phyloP scores from a whole-genome alignment of 2,888 invertebrate species.

The Drosophila leonis region DNA sequence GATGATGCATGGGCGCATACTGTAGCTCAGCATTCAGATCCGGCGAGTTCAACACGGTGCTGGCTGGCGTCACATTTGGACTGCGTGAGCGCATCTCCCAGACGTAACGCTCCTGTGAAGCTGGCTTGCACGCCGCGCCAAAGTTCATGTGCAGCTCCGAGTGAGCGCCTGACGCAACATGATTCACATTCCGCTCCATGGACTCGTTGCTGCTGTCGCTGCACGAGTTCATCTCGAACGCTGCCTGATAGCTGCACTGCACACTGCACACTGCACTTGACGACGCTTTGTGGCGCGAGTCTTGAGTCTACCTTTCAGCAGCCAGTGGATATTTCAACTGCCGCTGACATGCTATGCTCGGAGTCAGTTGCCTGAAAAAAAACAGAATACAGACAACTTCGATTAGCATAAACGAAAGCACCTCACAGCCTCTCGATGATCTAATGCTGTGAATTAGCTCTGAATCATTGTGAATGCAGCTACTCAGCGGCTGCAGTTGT shows the following conservation, averaged over 20 bases:
- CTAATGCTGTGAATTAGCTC: constrained; percentile 41
- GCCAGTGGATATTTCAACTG: constrained; percentile 55
- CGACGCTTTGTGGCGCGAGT: constrained; percentile 12
- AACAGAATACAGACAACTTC: not conserved
- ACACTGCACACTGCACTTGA: not conserved
- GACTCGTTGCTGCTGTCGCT: constrained; percentile 71
- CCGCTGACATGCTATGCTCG: constrained; percentile 57
- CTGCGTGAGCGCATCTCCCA: constrained; percentile 85
- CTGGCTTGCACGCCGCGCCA: constrained; percentile 35
- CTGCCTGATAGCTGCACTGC: not conserved
- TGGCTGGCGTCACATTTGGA: constrained; percentile 85
- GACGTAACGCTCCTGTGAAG: constrained; percentile 82
- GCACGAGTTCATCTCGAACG: constrained; percentile 62
- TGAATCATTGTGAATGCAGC: constrained; percentile 41
- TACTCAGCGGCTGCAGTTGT: not conserved
- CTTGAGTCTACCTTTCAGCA: constrained; percentile 43
- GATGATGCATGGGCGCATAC: constrained; percentile 80
- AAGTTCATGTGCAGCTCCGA: constrained; percentile 56
- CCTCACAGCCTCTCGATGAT: constrained; percentile 37
- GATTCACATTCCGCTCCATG: constrained; percentile 56
- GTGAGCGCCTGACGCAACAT: constrained; percentile 12
- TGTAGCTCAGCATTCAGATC: constrained; percentile 83
- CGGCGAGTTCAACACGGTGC: constrained; percentile 85
- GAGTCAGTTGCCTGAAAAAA: constrained; percentile 40
- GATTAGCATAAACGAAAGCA: constrained; percentile 12